Evolutionary conservation across 2,797 vertebrate species (phyloP).

Genomic region (Yasuhikotakia modesta): DNA sequence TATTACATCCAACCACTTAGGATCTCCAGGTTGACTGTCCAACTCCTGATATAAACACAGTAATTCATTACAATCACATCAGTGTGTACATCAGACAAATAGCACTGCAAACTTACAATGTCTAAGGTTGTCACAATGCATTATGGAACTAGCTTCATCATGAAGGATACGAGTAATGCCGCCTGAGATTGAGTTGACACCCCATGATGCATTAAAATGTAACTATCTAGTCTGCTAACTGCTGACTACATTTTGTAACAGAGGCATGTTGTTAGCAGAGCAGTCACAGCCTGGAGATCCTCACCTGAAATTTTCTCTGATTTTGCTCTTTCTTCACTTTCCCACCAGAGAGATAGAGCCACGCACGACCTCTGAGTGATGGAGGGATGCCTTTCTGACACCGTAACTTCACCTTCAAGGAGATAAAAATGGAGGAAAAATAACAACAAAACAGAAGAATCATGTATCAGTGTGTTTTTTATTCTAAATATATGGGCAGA

Average conservation of each 20-base stretch:
- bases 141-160: slow-evolving; percentile 3
- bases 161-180: neutral
- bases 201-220: neutral
- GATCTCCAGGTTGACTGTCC: slow-evolving; percentile 84
- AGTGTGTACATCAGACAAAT: no score
- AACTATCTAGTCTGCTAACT: neutral
- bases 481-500: neutral
- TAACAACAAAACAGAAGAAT: neutral
- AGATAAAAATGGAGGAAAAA: neutral
- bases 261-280: neutral
- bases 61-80: neutral
- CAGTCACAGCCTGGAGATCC: slow-evolving; percentile 44
- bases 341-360: slow-evolving; percentile 94
- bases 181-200: neutral
- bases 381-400: slow-evolving; percentile 97
- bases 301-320: slow-evolving; percentile 84
- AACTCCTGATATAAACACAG: slow-evolving; percentile 77
- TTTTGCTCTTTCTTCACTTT: slow-evolving; percentile 94
- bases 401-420: slow-evolving; percentile 86
- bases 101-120: no score
- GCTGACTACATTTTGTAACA: neutral
- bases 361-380: slow-evolving; percentile 90
- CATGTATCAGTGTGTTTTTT: neutral
- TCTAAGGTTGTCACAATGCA: neutral
- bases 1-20: slow-evolving; percentile 94